Base-by-base conservation (phyloP, 2,113 vertebrate species). In the Pica pica region DNA sequence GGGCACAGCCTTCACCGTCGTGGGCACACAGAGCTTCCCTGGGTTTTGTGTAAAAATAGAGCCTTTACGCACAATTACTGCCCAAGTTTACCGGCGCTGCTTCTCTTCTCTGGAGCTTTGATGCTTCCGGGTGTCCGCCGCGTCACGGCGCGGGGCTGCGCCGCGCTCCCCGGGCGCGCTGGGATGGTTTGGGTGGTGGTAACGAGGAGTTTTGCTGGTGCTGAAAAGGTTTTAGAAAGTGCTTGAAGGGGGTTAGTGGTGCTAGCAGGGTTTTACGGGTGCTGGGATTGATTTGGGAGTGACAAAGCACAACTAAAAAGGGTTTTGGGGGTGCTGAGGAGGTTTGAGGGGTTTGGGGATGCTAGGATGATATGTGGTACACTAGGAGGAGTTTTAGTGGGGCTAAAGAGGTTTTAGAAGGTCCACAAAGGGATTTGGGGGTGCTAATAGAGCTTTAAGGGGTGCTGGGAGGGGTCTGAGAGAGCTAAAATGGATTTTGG, bases 1-100 rank as follows among this genome's bases (percentile, higher is more conserved):
- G 42, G 28, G 33, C 0, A 0, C 2, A 0, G 24, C 6, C 2
- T 23, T 3, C 3, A 11, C 11, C 2, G 18, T 10, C 2, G 8
- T 13, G 35, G 10, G n/a, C 15, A 0, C 30, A 0, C 33, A 0
- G 7, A 2, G 30, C 20, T 47, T 17, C 8, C 9, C 19, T 4
- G 6, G 1, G n/a, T 8, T 15, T 4, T 8, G 2, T 26, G 20
- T 35, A 35, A 47, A 61, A 63, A n/a, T 3, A 27, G 17, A 33
- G 44, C 31, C 37, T 35, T 18, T 14, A 18, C 35, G 2, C 35
- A 10, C 42, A 13, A 3, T 6, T 33, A 4, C 60, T 37, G 44
- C 60, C 23, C 2, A 0, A 6, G 12, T 28, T n/a, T 24, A 11
- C 28, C 23, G 3, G 19, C 33, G 15, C 55, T 37, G 41, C 60